Conservation (phyloP, 2,113 vertebrate species). For the Gallinago media region DNA sequence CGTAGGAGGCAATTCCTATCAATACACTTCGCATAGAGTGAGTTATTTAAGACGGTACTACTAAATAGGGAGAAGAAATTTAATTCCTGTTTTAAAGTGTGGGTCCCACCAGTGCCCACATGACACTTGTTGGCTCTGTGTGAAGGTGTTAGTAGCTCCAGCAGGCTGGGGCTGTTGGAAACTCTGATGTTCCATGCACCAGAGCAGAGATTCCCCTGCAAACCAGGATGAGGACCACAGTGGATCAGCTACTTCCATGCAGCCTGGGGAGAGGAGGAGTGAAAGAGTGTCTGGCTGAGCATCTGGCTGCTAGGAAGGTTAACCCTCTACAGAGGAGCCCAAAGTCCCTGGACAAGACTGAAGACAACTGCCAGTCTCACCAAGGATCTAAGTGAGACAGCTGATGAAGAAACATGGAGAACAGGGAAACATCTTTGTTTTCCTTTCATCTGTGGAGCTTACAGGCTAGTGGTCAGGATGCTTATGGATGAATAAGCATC, state of each 20-base stretch:
- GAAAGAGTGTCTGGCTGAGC: not conserved
- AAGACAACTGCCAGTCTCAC: not conserved
- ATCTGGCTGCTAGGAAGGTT: not conserved
- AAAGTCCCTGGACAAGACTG: rapidly evolving
- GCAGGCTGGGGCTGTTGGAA: not conserved
- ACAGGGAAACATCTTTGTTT: not conserved
- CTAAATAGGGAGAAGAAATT: not conserved
- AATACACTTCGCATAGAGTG: not conserved
- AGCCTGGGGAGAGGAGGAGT: not conserved
- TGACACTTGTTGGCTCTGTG: rapidly evolving
- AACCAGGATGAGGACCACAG: rapidly evolving
- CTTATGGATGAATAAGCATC: not conserved
- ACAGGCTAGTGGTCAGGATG: not conserved
- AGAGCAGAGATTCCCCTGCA: not conserved
- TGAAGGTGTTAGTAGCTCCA: not conserved
- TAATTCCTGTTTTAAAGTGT: not conserved
- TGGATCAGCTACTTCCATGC: not conserved
- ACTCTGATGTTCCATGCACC: rapidly evolving
- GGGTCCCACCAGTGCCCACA: not conserved
- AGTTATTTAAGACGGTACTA: not conserved
- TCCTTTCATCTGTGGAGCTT: not conserved
- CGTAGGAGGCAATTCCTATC: not conserved
- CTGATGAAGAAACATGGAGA: not conserved
- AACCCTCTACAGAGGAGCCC: not conserved
- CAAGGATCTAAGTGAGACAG: not conserved